phyloP scores from a whole-genome alignment of 2,113 vertebrate genomes.

The Cisticola juncidis region DNA sequence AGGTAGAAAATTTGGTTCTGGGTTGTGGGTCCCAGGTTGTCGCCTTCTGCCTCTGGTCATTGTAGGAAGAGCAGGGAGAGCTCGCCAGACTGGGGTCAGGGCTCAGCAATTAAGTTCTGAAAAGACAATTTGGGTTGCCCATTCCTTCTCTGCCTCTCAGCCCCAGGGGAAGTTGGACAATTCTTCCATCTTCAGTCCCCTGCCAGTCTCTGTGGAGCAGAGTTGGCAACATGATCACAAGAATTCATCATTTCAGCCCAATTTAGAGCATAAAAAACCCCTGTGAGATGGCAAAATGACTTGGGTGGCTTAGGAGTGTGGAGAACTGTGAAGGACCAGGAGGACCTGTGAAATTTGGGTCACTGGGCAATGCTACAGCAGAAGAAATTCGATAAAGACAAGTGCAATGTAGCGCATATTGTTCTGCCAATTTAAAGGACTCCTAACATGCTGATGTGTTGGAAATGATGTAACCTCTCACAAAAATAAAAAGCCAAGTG shows the following conservation, averaged over 20 bases:
- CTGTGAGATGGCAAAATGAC: neutral
- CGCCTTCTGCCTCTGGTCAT: neutral
- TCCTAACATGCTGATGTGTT: neutral
- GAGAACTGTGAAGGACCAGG: neutral
- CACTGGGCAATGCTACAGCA: neutral
- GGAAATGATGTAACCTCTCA: conserved; percentile 18
- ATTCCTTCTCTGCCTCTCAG: neutral
- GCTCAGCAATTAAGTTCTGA: neutral
- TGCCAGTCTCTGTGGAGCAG: rapidly evolving
- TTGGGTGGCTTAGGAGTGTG: neutral
- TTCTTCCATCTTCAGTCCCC: neutral
- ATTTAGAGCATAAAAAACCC: neutral
- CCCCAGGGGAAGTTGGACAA: neutral
- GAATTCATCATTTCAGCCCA: neutral
- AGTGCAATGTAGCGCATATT: neutral
- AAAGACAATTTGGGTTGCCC: neutral
- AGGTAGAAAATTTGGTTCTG: neutral
- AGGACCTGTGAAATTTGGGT: conserved; percentile 24
- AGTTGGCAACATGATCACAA: neutral
- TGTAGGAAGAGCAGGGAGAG: neutral
- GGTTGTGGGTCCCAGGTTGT: neutral
- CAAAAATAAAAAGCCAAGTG: conserved; percentile 10
- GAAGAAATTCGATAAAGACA: neutral
- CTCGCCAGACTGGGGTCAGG: neutral
- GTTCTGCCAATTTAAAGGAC: conserved; percentile 14